These are phyloP conservation scores for Cynopterus sphinx DNA, from an alignment of 2,797 vertebrate species.

Conservation along the genomic window DNA sequence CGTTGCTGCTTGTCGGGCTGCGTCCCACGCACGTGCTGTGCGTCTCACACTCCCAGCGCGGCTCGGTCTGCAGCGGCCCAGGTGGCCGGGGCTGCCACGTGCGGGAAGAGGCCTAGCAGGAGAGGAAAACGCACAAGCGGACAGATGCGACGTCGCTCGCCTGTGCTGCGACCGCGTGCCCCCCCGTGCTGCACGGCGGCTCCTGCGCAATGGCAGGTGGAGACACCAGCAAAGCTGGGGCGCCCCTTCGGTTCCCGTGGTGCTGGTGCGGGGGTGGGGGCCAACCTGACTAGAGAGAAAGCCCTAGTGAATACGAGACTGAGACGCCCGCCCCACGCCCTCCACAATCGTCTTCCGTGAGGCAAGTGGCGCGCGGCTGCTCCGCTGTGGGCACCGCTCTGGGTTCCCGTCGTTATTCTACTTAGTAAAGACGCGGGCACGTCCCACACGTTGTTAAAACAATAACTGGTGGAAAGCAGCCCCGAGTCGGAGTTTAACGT, in stretches of 20 bases:
- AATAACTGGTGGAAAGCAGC: background rate
- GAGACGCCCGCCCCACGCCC: background rate
- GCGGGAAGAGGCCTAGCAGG: accelerated
- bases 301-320: background rate
- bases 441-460: background rate
- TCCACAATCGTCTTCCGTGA: background rate
- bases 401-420: background rate
- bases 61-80: background rate
- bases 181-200: background rate
- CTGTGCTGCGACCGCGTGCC: background rate
- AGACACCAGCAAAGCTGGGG: background rate
- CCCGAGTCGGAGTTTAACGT: background rate
- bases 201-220: too few species aligned
- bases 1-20: too few species aligned
- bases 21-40: background rate
- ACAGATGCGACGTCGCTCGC: accelerated
- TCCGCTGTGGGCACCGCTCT: background rate
- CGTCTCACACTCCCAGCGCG: background rate
- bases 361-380: background rate
- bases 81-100: too few species aligned
- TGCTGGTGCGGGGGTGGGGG: too few species aligned
- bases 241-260: too few species aligned
- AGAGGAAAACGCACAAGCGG: background rate
- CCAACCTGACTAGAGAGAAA: background rate
- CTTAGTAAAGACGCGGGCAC: background rate